Evolutionary conservation across 1,140 invertebrate species (phyloP).

Genomic region (Camponotus vicinus): DNA sequence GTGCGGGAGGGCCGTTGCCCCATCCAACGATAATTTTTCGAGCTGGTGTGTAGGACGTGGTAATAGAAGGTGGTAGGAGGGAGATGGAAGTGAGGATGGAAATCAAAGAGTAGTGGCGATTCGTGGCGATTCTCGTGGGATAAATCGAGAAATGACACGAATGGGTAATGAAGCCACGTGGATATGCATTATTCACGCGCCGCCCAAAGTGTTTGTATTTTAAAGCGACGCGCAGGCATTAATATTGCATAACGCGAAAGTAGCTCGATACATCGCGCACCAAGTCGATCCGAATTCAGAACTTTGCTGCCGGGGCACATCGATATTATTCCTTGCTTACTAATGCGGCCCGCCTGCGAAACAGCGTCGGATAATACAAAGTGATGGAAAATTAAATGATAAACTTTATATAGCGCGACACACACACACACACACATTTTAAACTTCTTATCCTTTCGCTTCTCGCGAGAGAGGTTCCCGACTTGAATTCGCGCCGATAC

Average conservation of each 20-base stretch:
- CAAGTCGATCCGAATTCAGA: conserved; percentile 63
- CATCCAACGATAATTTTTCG: conserved; percentile 48
- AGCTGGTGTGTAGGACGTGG: background rate
- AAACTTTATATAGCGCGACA: conserved; percentile 6
- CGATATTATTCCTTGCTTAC: conserved; percentile 67
- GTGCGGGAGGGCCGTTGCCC: conserved; percentile 3
- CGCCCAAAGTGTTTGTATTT: conserved; percentile 72
- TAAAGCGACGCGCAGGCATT: conserved; percentile 70
- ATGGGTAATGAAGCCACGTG: conserved; percentile 40
- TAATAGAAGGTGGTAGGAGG: background rate
- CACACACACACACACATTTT: conserved; percentile 19
- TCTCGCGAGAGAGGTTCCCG: background rate
- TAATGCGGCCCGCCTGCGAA: conserved; percentile 56
- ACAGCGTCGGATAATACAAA: conserved; percentile 46
- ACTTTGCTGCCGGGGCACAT: conserved; percentile 48
- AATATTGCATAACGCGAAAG: conserved; percentile 71
- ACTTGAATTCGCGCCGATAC: conserved; percentile 16
- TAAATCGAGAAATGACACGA: conserved; percentile 47
- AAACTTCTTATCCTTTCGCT: conserved; percentile 30
- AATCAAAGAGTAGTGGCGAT: conserved; percentile 14
- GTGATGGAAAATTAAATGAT: conserved; percentile 56
- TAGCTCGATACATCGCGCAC: conserved; percentile 59
- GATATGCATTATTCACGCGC: conserved; percentile 68
- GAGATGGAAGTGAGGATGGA: background rate
- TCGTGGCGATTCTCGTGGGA: conserved; percentile 41